A percentile compares a stretch with the other conserved stretches of the same genome.
Conservation (phyloP, 2,888 invertebrate species). For the Scaptomyza polygonia region DNA sequence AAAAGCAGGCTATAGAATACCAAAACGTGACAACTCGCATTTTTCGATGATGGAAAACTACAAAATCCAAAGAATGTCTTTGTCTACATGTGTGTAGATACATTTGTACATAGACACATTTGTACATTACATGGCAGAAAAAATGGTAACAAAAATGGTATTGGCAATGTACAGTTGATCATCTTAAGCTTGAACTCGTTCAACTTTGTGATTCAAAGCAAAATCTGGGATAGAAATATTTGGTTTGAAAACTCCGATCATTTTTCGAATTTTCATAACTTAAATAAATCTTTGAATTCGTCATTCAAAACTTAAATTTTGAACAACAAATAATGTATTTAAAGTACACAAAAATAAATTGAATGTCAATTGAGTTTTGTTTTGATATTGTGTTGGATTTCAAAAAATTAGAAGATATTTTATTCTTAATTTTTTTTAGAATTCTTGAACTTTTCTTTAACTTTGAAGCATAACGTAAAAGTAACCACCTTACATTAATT, state of each 20-base stretch:
- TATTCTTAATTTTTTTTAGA: no score
- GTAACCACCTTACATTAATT: background rate
- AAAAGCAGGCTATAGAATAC: conserved; percentile 18
- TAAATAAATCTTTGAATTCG: no score
- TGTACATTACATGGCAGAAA: conserved; percentile 5
- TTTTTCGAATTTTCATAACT: no score
- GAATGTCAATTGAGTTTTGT: no score
- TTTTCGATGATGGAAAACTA: conserved; percentile 26
- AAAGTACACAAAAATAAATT: no score
- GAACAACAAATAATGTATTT: no score
- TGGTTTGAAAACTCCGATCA: no score
- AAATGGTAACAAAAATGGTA: background rate
- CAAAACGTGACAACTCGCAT: conserved; percentile 43
- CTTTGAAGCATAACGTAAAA: no score
- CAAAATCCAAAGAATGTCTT: conserved; percentile 46
- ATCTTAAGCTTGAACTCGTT: background rate
- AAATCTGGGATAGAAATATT: background rate
- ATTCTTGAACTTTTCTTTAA: background rate
- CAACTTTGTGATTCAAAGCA: background rate
- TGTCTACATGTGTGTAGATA: background rate
- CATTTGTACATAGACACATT: conserved; percentile 6
- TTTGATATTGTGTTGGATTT: no score
- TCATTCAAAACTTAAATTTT: no score
- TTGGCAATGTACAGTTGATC: background rate
- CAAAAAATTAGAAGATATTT: background rate